Base-by-base conservation (phyloP, 1,140 invertebrate genomes). In the Scaptomyza hsui region DNA sequence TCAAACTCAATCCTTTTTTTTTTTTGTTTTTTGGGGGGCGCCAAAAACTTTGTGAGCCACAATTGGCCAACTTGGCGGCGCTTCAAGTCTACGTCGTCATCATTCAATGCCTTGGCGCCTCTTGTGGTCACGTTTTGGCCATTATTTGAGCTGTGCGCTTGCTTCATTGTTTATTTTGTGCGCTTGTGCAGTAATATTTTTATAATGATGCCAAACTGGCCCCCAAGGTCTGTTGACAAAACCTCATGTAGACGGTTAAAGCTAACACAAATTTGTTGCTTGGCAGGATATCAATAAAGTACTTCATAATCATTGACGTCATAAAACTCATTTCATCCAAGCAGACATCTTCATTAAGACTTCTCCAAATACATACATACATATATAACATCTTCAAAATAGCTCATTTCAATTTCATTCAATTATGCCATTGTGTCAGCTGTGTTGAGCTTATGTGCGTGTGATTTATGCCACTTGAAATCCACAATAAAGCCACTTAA, bases 381-480 rank as follows among this genome's bases (percentile, higher is more conserved):
- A n/a, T 44, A 73, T 39, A 39, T 41, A 42, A 39, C 26, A 39
- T 19, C 73, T 45, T 72, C 60, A 59, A 76, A 24, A 86, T 62
- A 72, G 75, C 81, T 85, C 77, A 86, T 81, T 85, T 85, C 64
- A 75, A 72, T 75, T 75, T 48, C 65, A 64, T 81, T 69, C 82
- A 85, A 85, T 85, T 85, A 86, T 81, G 57, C 81, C 77, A 71
- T 85, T 85, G 72, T 85, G 61, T 79, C 81, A 57, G 69, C 44
- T n/a, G n/a, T 56, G 19, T 48, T 60, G 53, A 76, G 62, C 75
- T n/a, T 24, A 24, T 29, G 69, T 71, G 59, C 60, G 73, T 88
- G 81, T 81, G 81, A 85, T 86, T 85, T 85, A 85, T 81, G 73
- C 73, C 73, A 85, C 81, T 85, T 77, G 81, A 85, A 55, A 39